Evolutionary conservation across 2,888 invertebrate genomes (phyloP), one percentile per base, ranked within the genome.

Genomic region (Malacosoma neustria): DNA sequence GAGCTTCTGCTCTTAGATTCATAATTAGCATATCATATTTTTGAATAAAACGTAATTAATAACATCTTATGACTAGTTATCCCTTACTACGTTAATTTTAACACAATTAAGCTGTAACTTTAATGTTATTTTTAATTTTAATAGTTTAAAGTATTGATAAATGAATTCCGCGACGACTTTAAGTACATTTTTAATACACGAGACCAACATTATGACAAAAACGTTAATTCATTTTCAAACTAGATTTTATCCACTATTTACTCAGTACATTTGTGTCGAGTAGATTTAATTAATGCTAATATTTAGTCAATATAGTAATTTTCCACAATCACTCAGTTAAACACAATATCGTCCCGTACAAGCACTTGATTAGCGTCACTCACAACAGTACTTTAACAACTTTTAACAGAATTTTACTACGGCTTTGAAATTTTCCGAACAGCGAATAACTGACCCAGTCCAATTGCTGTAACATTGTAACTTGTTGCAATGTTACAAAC

Each of bases 401-500:
- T 63, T 49, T 69, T 50, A 79, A 79, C 75, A 73, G 75, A 71
- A 74, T 76, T 73, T 63, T 61, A 63, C 72, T 77, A 73, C 58
- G 60, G 51, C 51, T 49, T 49, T 41, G 53, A 73, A 87, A 87
- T 87, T 87, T 87, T 86, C 80, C 87, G 57, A 80, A 62, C 79
- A 87, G 87, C 86, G 87, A 85, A 86, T 86, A 86, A 87, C 85
- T 82, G 82, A 86, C 61, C 81, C 81, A 84, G 80, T 80, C 82
- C 75, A 54, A 70, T 80, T 73, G 71, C 62, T 80, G 79, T 80
- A 77, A 61, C 63, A 65, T 51, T 34, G 49, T 39, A 43, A 42
- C 45, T 41, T 46, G 38, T 39, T 42, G 39, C 52, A 51, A 55
- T 61, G 59, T 60, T 74, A 80, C 81, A 89, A 47, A 65, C 88